Evolutionary conservation across 2,888 invertebrate genomes (phyloP).

Genomic region (Lepidonotus clava): DNA sequence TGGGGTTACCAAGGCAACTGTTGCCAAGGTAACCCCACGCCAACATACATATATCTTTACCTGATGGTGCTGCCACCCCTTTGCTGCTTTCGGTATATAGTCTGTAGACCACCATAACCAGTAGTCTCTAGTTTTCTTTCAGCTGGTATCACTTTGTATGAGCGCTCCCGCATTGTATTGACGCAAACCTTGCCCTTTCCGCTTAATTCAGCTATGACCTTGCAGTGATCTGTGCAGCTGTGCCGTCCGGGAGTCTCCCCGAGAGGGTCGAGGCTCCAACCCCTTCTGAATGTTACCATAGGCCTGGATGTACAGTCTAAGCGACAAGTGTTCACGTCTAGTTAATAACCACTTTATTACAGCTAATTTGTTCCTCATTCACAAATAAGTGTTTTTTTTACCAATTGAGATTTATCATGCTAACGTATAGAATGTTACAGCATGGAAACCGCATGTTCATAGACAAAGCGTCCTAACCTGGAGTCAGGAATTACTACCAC

Average conservation of each 20-base stretch:
- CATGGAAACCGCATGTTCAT: slow-evolving; percentile 27
- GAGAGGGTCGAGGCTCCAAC: slow-evolving; percentile 14
- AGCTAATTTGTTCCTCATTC: slow-evolving; percentile 5
- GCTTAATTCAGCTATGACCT: slow-evolving; percentile 25
- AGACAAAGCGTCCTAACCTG: neutral
- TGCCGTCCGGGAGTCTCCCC: slow-evolving; percentile 40
- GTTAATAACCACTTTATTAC: neutral
- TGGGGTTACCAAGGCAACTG: neutral
- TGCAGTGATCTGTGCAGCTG: slow-evolving; percentile 39
- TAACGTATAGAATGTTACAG: slow-evolving; percentile 30
- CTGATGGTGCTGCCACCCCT: slow-evolving; percentile 14
- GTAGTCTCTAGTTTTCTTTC: slow-evolving; percentile 35
- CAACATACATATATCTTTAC: neutral
- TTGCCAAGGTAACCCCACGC: slow-evolving; percentile 18
- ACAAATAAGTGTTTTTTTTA: neutral
- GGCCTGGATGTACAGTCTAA: neutral
- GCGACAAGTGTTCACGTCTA: neutral
- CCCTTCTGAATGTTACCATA: neutral
- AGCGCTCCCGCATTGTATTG: neutral
- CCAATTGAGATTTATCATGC: neutral
- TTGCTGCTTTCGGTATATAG: slow-evolving; percentile 1
- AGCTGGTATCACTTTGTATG: neutral
- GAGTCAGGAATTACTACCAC: neutral
- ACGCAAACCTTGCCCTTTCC: neutral
- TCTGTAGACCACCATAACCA: neutral